Conservation (phyloP, 1,140 invertebrate species). For the Heliconius eleuchia region DNA sequence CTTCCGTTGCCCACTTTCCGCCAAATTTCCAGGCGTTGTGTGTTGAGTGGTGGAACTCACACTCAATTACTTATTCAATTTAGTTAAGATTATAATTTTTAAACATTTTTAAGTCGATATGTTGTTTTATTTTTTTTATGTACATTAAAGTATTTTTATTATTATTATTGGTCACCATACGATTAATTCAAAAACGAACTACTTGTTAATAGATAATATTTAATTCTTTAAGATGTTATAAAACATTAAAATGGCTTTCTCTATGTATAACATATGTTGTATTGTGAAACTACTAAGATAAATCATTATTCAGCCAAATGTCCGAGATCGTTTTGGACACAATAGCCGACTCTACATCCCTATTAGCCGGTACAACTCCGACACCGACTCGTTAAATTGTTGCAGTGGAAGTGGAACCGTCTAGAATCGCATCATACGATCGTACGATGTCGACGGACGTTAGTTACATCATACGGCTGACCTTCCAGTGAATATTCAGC, state of each 20-base stretch:
- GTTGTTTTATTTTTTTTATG: no score
- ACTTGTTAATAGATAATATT: not conserved
- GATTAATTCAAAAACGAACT: not conserved
- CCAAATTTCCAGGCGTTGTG: no score
- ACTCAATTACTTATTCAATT: no score
- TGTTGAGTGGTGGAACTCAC: no score
- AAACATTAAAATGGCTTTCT: not conserved
- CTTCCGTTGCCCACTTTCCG: no score
- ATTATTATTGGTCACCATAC: no score
- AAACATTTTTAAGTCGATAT: no score
- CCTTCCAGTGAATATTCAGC: slow-evolving; percentile 1
- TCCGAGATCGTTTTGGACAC: slow-evolving; percentile 22
- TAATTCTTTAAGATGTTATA: not conserved
- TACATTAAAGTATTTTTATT: no score
- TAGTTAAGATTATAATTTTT: no score
- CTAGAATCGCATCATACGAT: slow-evolving; percentile 33
- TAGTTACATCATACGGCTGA: slow-evolving; percentile 25
- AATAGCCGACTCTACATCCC: slow-evolving; percentile 18
- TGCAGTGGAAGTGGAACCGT: slow-evolving; percentile 26
- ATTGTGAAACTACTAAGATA: not conserved
- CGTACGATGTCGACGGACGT: slow-evolving; percentile 28
- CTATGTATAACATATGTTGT: not conserved
- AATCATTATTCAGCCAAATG: slow-evolving; percentile 16
- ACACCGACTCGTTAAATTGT: slow-evolving; percentile 23
- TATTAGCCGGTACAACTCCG: slow-evolving; percentile 25